Base-by-base conservation (phyloP, 2,113 vertebrate genomes). In the Neodontobutis hainanensis region DNA sequence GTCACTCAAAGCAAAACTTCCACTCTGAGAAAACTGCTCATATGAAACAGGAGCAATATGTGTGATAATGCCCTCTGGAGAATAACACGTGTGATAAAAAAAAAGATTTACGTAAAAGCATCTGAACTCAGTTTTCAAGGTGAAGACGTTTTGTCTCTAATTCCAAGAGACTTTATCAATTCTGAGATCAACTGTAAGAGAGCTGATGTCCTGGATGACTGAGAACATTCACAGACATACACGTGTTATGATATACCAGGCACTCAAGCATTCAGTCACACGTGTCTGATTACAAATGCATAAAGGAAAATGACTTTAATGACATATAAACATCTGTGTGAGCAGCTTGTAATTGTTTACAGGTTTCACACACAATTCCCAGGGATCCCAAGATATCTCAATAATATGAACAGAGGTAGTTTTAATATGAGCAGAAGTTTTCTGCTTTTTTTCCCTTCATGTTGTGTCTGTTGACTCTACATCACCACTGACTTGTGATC, bases 1-100 rank as follows among this genome's bases (percentile, higher is more conserved):
- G 72, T 75, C 66, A 59, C 52, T 76, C 40, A 56, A 74, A 68
- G 5, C 52, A 63, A 55, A 73, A 61, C 60, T 73, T 61, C 34
- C 51, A 57, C 35, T 8, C 1, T 7, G 45, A 63, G 40, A 58
- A 66, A 68, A 61, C 11, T 40, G 60, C 45, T 50, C 58, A 58
- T 47, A 48, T 27, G 59, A 19, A 7, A 64, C 11, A 53, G 36
- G 56, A 75, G 61, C 45, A 61, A 53, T 59, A 57, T 16, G 32
- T 44, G 56, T 68, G 68, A 68, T 76, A 60, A 44, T 73, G 47
- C 57, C 34, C 36, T 11, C 52, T 45, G 43, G 49, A 73, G 52
- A 64, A 67, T 76, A 55, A 51, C 19, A 77, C n/a, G n/a, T n/a
- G n/a, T n/a, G n/a, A n/a, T n/a, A n/a, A n/a, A n/a, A n/a, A n/a